Base-by-base conservation (phyloP, 2,888 invertebrate genomes). In the Brenthis hecate region DNA sequence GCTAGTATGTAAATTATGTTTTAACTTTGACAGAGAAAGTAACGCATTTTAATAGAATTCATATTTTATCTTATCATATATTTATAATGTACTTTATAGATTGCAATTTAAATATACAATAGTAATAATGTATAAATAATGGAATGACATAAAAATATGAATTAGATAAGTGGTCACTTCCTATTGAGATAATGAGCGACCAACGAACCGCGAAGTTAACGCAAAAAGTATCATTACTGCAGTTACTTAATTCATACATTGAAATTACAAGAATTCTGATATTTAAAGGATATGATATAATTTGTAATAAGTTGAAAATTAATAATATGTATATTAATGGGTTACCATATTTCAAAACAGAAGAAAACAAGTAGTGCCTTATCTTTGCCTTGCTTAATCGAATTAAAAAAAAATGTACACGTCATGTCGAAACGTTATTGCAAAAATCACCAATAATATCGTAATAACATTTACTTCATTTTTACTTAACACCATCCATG, bases 121-220 rank as follows among this genome's bases (percentile, higher is more conserved):
- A 13, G 13, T 57, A 19, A 23, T 28, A 54, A 55, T 56, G 28
- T 28, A 57, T 14, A n/a, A 56, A 61, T 51, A 64, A 55, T 56
- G 58, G 56, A 79, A 81, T 54, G 65, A 65, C 81, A 81, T 60
- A 60, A 82, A 86, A 84, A 85, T 82, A 81, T 78, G 79, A 83
- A 83, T 82, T 81, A 86, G 85, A 85, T 86, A 88, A 88, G 80
- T 79, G 80, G 80, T 75, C 75, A 83, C 85, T 88, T 88, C 89
- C 88, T 83, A 85, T 84, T 86, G 82, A 86, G 85, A 86, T 88
- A 88, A 83, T 81, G 77, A 79, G 75, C 70, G 65, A 60, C 74
- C 56, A 58, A 56, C 61, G 65, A 61, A 50, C 68, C 56, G 68
- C 61, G 67, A 68, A 68, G 61, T 56, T 47, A 54, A 66, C 66